Evolutionary conservation across 2,797 vertebrate species (phyloP), one percentile per base, ranked within the genome.

Genomic region (Platyrinchus mystaceus): DNA sequence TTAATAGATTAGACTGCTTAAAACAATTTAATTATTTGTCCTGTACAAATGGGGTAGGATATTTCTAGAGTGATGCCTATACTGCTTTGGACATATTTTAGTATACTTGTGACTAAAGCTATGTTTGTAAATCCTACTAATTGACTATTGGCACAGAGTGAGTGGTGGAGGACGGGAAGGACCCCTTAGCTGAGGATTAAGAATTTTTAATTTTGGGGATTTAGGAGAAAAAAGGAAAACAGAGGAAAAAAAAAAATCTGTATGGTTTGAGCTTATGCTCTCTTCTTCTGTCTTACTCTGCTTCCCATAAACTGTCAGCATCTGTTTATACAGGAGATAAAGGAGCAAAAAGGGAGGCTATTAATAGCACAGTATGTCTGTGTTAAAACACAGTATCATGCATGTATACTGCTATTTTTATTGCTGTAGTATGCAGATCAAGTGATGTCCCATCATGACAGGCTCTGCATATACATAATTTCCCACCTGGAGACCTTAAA

Each of bases 11-110:
- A 93, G 63, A 56, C 50, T 3, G 5, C 63, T 93, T 91, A 73
- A 92, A 96, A 86, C 50, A 75, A 93, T 86, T 90, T 67, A 93
- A 92, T 94, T 90, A 94, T 93, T 95, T 94, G 80, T 90, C 47
- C 55, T 80, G 56, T 89, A 67, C 49, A 91, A 90, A 92, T 78
- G 71, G 52, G 74, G 49, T 86, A 36, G 52, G 49, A 18, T 94
- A 60, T 85, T 95, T 95, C 90, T 46, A 68, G 53, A 85, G 60
- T 30, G 77, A 74, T 75, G 53, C 9, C 14, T 89, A 30, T 89
- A 81, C 85, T 92, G 20, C 63, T 83, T 89, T 84, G 68, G 71
- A 71, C n/a, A 26, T 85, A 55, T 74, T 85, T 95, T 83, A 70
- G n/a, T 85, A 14, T 82, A 80, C 15, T 27, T 60, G 49, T 90